phyloP scores from a whole-genome alignment of 2,113 vertebrate genomes.

The Boleophthalmus pectinirostris region DNA sequence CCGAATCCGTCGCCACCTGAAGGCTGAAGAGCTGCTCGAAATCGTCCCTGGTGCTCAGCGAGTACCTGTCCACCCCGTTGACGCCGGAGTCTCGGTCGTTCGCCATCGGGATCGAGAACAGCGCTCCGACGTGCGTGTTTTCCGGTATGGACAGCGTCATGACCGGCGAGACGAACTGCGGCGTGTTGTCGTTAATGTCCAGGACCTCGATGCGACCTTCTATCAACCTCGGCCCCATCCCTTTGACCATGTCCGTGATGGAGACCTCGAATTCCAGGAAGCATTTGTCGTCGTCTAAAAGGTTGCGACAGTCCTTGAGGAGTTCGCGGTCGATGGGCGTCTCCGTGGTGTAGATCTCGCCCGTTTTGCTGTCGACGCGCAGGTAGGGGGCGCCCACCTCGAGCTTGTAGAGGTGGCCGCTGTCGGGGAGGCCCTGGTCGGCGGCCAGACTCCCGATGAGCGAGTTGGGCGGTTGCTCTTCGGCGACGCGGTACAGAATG shows the following conservation, averaged over 20 bases:
- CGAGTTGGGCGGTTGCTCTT: slow-evolving; percentile 94
- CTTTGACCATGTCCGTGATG: slow-evolving; percentile 89
- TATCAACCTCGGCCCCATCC: slow-evolving; percentile 84
- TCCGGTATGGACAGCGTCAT: slow-evolving; percentile 92
- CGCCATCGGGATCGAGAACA: slow-evolving; percentile 90
- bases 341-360: slow-evolving; percentile 96
- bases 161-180: slow-evolving; percentile 92
- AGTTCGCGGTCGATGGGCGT: slow-evolving; percentile 91
- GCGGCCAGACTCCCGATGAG: slow-evolving; percentile 91
- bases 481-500: slow-evolving; percentile 84
- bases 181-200: slow-evolving; percentile 98
- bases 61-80: slow-evolving; percentile 91
- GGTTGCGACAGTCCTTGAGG: slow-evolving; percentile 88
- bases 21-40: slow-evolving; percentile 89
- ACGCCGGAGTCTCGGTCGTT: slow-evolving; percentile 86
- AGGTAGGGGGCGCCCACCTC: slow-evolving; percentile 91
- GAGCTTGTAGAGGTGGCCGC: slow-evolving; percentile 94
- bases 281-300: slow-evolving; percentile 85
- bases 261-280: slow-evolving; percentile 96
- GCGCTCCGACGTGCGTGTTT: slow-evolving; percentile 87
- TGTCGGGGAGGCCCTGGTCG: slow-evolving; percentile 88
- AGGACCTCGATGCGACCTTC: slow-evolving; percentile 94
- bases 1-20: slow-evolving; percentile 89
- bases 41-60: slow-evolving; percentile 83
- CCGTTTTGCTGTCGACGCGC: slow-evolving; percentile 92